These are phyloP conservation scores for Ceyx melanurus DNA, from an alignment of 2,113 vertebrate genomes.

Conservation along the genomic window DNA sequence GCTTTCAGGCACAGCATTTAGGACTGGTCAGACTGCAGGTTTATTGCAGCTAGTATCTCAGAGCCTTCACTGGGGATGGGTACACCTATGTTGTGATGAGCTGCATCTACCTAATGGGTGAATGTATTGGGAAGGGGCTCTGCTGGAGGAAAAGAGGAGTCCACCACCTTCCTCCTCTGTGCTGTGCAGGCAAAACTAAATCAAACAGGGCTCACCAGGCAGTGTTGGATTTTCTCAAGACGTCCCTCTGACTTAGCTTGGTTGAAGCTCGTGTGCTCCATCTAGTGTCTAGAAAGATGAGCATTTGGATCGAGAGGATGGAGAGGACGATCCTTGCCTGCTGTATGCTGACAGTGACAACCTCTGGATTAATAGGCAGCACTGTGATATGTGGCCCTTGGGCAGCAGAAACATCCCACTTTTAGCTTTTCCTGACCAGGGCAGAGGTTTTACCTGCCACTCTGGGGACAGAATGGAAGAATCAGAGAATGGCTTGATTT, in stretches of 20 bases:
- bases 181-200: neutral
- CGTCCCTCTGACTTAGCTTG: neutral
- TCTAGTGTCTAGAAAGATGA: neutral
- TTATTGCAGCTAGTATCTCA: rapidly evolving
- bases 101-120: neutral
- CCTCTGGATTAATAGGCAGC: rapidly evolving
- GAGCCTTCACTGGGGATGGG: neutral
- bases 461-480: neutral
- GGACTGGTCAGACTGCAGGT: neutral
- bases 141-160: neutral
- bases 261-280: conserved; percentile 21
- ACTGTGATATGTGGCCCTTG: neutral
- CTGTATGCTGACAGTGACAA: rapidly evolving
- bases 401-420: neutral
- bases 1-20: neutral
- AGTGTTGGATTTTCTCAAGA: neutral
- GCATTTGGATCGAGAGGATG: neutral
- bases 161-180: neutral
- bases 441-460: neutral
- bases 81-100: rapidly evolving
- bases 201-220: neutral
- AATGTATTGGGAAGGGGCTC: neutral
- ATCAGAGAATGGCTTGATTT: neutral
- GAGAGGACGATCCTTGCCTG: neutral
- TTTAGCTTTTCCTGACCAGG: neutral